Evolutionary conservation across 92 coral and sea anemone species (phyloP), one percentile per base, ranked within the genome.

Genomic region (Nematostella vectensis): DNA sequence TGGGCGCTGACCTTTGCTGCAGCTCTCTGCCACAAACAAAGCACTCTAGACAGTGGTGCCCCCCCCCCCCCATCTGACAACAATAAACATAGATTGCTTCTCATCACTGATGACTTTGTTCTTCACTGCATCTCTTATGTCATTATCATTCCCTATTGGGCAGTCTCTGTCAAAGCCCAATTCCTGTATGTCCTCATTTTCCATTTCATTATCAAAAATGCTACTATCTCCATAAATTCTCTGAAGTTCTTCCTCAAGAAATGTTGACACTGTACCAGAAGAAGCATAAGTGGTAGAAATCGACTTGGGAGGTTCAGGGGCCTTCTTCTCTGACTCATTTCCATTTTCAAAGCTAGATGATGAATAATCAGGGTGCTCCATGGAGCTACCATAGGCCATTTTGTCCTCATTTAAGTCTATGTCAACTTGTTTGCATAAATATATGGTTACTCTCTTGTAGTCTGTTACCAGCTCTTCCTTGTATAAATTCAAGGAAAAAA

Each of bases 61-160:
- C 78, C 79, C 72, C 29, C 66, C 67, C 22, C 78, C 79, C 72
- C 84, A 66, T 59, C 80, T 59, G 47, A 71, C 58, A 42, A 70
- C 83, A 50, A 83, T 47, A 58, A 47, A 71, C 48, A 83, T 54
- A 24, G 62, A 60, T 17, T 37, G 26, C 57, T 60, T 60, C 27
- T 36, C 76, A 60, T 59, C 69, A 8, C 11, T 13, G 47, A 70
- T 59, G 19, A 70, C 69, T 61, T 50, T 70, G 10, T 70, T 70
- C 60, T 44, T 22, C 61, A 71, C 31, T 33, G 50, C 51, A 28
- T 36, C 59, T 44, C 29, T 29, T 13, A 62, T 48, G 27, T 55
- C 71, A 36, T 25, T 45, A 15, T 47, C 78, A 62, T 62, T 52
- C 65, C 53, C 25, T 23, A 70, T 60, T 48, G 39, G 29, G 56